Percentiles rank a stretch among this genome's conserved stretches.
Evolutionary conservation across 2,797 vertebrate genomes (phyloP).

Genomic region (Chelmon rostratus): DNA sequence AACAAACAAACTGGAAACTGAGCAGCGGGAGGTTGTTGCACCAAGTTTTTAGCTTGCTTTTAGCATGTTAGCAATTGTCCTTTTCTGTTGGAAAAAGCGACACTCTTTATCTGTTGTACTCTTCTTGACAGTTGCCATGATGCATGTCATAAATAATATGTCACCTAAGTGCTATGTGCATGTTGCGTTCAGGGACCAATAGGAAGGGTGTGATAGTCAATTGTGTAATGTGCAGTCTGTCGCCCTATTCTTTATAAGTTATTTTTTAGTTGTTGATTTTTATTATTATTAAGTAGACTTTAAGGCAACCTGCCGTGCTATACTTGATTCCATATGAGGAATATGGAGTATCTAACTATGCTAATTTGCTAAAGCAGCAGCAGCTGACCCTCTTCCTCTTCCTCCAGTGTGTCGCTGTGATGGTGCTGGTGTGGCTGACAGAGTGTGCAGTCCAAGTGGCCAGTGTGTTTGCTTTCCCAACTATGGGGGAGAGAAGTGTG

Average conservation of each 20-base stretch:
- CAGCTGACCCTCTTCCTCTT: background rate
- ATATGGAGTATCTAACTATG: background rate
- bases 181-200: no score
- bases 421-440: constrained; percentile 78
- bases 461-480: constrained; percentile 82
- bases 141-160: no score
- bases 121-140: no score
- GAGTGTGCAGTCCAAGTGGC: constrained; percentile 69
- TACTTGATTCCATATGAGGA: background rate
- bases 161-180: no score
- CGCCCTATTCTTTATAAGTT: background rate
- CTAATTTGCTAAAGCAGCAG: background rate
- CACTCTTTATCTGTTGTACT: no score
- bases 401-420: constrained; percentile 81
- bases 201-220: no score
- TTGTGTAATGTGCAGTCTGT: background rate
- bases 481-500: constrained; percentile 81
- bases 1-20: no score
- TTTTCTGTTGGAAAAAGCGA: no score
- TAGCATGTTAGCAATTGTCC: no score
- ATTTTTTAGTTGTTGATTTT: background rate
- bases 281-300: background rate
- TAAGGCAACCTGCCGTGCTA: background rate
- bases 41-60: no score
- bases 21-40: no score